Base-by-base conservation (phyloP, 2,797 vertebrate genomes). In the Xenopus petersii region DNA sequence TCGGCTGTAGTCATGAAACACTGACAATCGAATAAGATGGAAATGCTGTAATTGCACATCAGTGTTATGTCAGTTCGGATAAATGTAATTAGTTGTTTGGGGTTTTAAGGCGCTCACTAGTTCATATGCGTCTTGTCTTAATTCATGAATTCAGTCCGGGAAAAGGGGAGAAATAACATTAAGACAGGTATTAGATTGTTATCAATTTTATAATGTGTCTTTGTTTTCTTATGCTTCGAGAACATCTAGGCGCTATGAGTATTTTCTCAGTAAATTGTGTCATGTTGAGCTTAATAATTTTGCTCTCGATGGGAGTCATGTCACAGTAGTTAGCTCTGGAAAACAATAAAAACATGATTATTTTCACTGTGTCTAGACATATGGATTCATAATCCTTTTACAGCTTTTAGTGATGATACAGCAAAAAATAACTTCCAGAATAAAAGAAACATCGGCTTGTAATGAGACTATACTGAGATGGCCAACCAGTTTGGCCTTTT, bases 301-400 rank as follows among this genome's bases (percentile, higher is more conserved):
- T 46, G 49, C 47, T 42, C 60, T 17, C 61, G 15, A 36, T 36
- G 17, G 61, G 24, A 70, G 51, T 47, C 21, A 42, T 21, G 36
- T 49, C 60, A 49, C 48, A 54, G 62, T 33, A 64, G 49, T 51
- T 12, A 51, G 49, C 49, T 12, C 49, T 0, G 49, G 4, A 55
- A 64, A 47, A 21, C 67, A 30, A 70, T 49, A 56, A 16, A 77
- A 64, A 77, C 30, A 68, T 48, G 46, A 73, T 77, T 56, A 67
- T 62, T 77, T 54, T 49, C 54, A 73, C 61, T 46, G 54, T 56
- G 70, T 77, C 70, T 77, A 77, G 70, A 73, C 75, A 73, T 71
- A 77, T 67, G 58, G 70, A 73, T 73, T 11, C 8, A 11, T 7
- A 13, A 15, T 71, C 11, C n/a, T 33, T 30, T 30, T 65, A 9